A percentile compares a stretch with the other conserved stretches of the same genome.
phyloP scores from a whole-genome alignment of 2,113 vertebrate species.

The Archocentrus centrarchus region DNA sequence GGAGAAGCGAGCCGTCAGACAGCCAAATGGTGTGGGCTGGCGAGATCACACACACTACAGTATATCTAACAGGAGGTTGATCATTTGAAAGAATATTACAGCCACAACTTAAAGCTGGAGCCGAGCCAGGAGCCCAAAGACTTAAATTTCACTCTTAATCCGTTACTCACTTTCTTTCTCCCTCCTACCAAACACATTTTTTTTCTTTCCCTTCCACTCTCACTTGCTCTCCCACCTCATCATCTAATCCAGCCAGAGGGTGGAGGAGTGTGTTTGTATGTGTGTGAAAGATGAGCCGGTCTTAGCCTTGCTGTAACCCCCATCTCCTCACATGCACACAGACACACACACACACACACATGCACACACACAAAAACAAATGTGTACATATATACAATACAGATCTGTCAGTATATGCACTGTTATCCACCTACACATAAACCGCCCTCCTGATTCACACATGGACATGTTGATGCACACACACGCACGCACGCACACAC shows the following conservation, averaged over 20 bases:
- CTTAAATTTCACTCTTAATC: constrained; percentile 68
- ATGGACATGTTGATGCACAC: neutral
- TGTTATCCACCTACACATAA: constrained; percentile 42
- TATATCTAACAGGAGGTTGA: constrained; percentile 34
- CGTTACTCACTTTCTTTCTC: constrained; percentile 56
- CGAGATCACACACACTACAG: constrained; percentile 30
- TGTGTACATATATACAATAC: neutral
- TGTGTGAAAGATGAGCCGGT: constrained; percentile 67
- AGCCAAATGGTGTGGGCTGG: constrained; percentile 41
- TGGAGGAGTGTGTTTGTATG: constrained; percentile 23
- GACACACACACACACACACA: constrained; percentile 1
- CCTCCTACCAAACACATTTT: constrained; percentile 60
- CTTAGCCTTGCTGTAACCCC: constrained; percentile 72
- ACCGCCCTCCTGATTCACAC: neutral
- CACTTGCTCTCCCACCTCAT: constrained; percentile 72
- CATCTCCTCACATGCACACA: constrained; percentile 10
- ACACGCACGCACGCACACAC: neutral
- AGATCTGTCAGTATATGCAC: constrained; percentile 5
- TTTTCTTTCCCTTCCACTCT: constrained; percentile 61
- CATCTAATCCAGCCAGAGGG: constrained; percentile 77
- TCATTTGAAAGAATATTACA: constrained; percentile 59
- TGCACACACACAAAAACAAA: neutral
- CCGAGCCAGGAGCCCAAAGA: constrained; percentile 58
- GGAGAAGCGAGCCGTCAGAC: constrained; percentile 32
- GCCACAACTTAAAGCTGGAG: constrained; percentile 61